A percentile compares a stretch with the other conserved stretches of the same genome.
phyloP scores from a whole-genome alignment of 2,797 vertebrate species.

The Cacajao melanocephalus region DNA sequence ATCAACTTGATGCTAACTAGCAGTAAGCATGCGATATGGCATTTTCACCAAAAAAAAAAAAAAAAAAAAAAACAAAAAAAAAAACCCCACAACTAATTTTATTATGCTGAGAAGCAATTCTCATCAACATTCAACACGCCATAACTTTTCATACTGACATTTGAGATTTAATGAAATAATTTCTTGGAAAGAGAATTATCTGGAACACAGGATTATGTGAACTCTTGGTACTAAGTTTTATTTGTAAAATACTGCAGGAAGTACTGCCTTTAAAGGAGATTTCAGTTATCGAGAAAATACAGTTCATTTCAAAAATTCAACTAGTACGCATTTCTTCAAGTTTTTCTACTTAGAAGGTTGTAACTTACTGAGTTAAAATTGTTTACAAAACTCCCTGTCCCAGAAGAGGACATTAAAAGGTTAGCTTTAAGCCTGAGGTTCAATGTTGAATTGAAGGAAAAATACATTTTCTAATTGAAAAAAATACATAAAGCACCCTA shows the following conservation, averaged over 20 bases:
- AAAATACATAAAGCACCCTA: not conserved
- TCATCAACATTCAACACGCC: conserved; percentile 53
- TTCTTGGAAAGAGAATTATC: conserved; percentile 70
- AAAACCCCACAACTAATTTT: not conserved
- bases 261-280: conserved; percentile 36
- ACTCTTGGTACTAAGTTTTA: conserved; percentile 72
- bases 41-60: conserved; percentile 24
- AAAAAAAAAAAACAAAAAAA: no score
- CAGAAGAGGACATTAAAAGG: not conserved
- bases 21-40: not conserved
- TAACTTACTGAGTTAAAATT: conserved; percentile 30
- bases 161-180: conserved; percentile 72
- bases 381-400: not conserved
- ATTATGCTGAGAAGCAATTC: not conserved
- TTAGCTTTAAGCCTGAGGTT: conserved; percentile 42
- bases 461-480: conserved; percentile 10
- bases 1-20: conserved; percentile 41
- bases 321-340: not conserved
- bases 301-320: conserved; percentile 46
- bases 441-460: conserved; percentile 28
- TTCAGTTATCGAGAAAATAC: conserved; percentile 26
- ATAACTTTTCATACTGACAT: conserved; percentile 60
- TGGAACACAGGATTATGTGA: conserved; percentile 62
- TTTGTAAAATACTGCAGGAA: conserved; percentile 66
- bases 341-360: conserved; percentile 61